Conservation (phyloP, 2,113 vertebrate genomes). For the Tyrannus savana region DNA sequence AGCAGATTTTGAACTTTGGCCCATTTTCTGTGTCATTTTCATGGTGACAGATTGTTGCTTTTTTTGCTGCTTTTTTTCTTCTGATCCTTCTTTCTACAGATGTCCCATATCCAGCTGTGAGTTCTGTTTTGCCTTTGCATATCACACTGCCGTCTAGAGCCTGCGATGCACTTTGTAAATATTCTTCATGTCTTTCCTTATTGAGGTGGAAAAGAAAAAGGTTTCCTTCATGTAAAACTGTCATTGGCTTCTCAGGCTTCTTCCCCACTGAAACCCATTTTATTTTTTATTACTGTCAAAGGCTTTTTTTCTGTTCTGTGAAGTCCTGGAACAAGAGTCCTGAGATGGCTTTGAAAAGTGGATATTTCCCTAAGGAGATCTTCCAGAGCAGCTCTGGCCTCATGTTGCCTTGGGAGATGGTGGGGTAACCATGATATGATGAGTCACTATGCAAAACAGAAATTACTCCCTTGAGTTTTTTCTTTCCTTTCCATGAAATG, state of each 20-base stretch:
- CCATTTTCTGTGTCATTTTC: neutral
- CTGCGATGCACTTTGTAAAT: neutral
- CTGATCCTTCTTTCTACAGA: neutral
- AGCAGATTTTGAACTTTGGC: neutral
- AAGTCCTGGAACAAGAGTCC: neutral
- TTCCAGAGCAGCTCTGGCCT: neutral
- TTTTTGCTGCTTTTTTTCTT: neutral
- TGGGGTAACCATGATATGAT: conserved; percentile 15
- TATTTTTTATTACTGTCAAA: neutral
- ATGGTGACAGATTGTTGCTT: neutral
- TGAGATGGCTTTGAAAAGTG: neutral
- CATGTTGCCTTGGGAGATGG: conserved; percentile 20
- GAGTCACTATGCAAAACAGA: conserved; percentile 34
- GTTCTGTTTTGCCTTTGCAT: neutral
- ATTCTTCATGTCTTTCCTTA: neutral
- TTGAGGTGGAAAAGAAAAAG: neutral
- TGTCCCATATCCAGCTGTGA: neutral
- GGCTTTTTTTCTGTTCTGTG: neutral
- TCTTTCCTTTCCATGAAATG: neutral
- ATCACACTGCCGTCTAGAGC: neutral
- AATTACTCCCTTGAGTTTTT: conserved; percentile 43
- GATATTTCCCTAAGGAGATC: neutral
- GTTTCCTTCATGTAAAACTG: neutral
- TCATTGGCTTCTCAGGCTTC: neutral
- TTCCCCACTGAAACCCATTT: neutral